Conservation (phyloP, 2,888 invertebrate genomes). For the Phyto melanocephala region DNA sequence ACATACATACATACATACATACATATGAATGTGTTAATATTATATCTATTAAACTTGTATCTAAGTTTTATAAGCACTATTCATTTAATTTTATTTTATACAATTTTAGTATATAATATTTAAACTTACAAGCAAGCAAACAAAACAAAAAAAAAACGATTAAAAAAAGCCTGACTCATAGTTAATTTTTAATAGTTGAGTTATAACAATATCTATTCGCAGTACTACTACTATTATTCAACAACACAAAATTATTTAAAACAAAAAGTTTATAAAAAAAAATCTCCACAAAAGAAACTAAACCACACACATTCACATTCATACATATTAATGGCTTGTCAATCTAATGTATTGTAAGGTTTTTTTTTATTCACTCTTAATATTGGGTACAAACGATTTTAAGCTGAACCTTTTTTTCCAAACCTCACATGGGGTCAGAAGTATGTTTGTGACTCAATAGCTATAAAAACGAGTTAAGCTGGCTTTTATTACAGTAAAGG, state of each 20-base stretch:
- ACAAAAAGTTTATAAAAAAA: constrained; percentile 31
- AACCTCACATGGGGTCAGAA: constrained; percentile 14
- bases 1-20: no score
- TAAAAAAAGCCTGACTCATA: constrained; percentile 51
- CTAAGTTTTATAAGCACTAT: background rate
- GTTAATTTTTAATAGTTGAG: constrained; percentile 14
- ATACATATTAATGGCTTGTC: constrained; percentile 17
- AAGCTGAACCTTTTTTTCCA: constrained; percentile 13
- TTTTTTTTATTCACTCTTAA: background rate
- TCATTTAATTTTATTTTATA: no score
- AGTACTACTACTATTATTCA: constrained; percentile 9
- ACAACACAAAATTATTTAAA: constrained; percentile 22
- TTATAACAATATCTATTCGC: constrained; percentile 34
- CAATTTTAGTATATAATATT: no score
- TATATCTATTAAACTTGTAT: no score
- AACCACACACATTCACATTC: background rate
- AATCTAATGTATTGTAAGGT: constrained; percentile 40
- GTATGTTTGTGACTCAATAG: constrained; percentile 21
- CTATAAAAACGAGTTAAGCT: constrained; percentile 3
- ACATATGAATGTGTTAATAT: background rate
- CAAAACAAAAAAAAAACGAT: background rate
- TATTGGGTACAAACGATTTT: background rate
- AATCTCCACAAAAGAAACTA: constrained; percentile 35
- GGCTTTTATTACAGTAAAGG: background rate
- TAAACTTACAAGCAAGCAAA: constrained; percentile 14